Percentiles rank a stretch among this genome's conserved stretches.
These are phyloP conservation scores for Accipiter badius DNA, from an alignment of 2,797 vertebrate genomes.

Conservation along the genomic window DNA sequence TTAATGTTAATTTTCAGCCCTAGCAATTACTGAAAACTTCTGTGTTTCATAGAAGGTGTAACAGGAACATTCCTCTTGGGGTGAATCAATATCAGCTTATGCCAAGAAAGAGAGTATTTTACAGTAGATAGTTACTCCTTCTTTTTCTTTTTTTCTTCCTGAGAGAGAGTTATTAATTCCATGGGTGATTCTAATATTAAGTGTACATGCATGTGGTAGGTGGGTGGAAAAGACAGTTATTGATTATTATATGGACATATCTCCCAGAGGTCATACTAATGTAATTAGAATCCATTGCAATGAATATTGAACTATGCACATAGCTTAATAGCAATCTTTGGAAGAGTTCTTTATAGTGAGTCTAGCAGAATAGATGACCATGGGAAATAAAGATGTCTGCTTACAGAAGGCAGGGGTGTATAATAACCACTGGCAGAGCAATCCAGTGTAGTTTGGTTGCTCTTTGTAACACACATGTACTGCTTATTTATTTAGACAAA, in stretches of 20 bases:
- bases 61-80: conserved; percentile 28
- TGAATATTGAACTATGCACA: neutral
- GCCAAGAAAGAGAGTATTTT: conserved; percentile 23
- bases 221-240: conserved; percentile 49
- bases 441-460: neutral
- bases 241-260: conserved; percentile 44
- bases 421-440: neutral
- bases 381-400: neutral
- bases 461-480: neutral
- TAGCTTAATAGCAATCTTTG: neutral
- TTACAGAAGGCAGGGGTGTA: neutral
- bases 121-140: neutral
- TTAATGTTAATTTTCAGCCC: neutral
- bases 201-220: conserved; percentile 39
- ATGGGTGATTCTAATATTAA: conserved; percentile 52
- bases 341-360: neutral
- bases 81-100: conserved; percentile 26
- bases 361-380: neutral
- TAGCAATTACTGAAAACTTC: conserved; percentile 1
- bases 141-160: neutral
- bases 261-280: conserved; percentile 23
- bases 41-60: neutral
- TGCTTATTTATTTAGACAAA: neutral
- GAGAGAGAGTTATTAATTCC: conserved; percentile 20
- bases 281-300: conserved; percentile 31